phyloP scores from a whole-genome alignment of 1,140 invertebrate species.

The Adelges cooleyi region DNA sequence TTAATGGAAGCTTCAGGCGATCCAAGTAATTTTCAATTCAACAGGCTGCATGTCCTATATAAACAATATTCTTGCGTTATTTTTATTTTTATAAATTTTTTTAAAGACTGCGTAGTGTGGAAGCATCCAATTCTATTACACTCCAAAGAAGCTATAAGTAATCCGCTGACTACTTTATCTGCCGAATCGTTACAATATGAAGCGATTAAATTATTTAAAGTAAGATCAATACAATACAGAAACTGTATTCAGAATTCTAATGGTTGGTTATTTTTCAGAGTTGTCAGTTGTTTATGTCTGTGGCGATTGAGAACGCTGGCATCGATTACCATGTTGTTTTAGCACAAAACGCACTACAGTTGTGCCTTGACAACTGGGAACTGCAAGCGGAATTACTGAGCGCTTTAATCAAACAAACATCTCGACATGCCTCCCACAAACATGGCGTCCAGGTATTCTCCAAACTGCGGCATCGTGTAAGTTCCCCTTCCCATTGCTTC shows the following conservation, averaged over 20 bases:
- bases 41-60: too few species aligned
- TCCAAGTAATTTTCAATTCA: slow-evolving; percentile 64
- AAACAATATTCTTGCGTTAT: too few species aligned
- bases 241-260: too few species aligned
- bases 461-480: slow-evolving; percentile 37
- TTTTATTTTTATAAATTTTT: slow-evolving; percentile 30
- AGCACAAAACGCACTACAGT: slow-evolving; percentile 84
- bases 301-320: slow-evolving; percentile 82
- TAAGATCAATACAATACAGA: slow-evolving; percentile 37
- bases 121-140: slow-evolving; percentile 84
- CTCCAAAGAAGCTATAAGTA: slow-evolving; percentile 74
- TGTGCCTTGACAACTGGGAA: slow-evolving; percentile 76
- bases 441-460: slow-evolving; percentile 76
- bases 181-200: slow-evolving; percentile 74
- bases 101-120: slow-evolving; percentile 78
- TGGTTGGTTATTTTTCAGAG: slow-evolving; percentile 50
- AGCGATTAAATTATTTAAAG: slow-evolving; percentile 90
- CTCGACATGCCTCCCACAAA: slow-evolving; percentile 70
- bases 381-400: slow-evolving; percentile 85
- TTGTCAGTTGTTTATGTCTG: slow-evolving; percentile 86
- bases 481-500: slow-evolving; percentile 31
- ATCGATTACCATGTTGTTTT: slow-evolving; percentile 92
- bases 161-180: slow-evolving; percentile 73
- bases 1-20: slow-evolving; percentile 91
- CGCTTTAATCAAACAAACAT: slow-evolving; percentile 83